Evolutionary conservation across 2,888 invertebrate species (phyloP).

Genomic region (Automeris io): DNA sequence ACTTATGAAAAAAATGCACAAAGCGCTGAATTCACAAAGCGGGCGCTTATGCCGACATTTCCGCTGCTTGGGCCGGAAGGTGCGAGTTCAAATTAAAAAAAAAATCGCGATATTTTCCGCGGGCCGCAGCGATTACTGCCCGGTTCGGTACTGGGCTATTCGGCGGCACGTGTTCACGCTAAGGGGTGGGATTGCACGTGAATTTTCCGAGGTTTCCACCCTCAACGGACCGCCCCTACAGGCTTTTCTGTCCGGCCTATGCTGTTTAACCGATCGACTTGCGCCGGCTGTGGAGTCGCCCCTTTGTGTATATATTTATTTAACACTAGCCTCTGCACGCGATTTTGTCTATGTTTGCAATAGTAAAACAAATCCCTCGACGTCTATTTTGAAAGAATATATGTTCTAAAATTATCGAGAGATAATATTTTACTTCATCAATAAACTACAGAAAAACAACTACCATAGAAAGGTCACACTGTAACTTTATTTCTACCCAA

Average conservation of each 20-base stretch:
- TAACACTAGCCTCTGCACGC: too few relatives aligned
- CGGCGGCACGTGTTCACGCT: slow-evolving; percentile 65
- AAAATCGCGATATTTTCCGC: slow-evolving; percentile 42
- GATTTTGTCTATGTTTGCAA: too few relatives aligned
- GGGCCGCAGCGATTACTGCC: slow-evolving; percentile 67
- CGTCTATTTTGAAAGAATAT: too few relatives aligned
- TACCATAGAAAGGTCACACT: too few relatives aligned
- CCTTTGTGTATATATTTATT: slow-evolving; percentile 9
- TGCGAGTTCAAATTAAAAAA: slow-evolving; percentile 11
- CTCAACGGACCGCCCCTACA: slow-evolving; percentile 76
- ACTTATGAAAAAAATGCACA: slow-evolving; percentile 41
- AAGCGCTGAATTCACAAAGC: slow-evolving; percentile 48
- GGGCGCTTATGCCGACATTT: slow-evolving; percentile 51
- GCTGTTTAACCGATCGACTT: slow-evolving; percentile 73
- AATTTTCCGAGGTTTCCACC: slow-evolving; percentile 77
- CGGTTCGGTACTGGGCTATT: slow-evolving; percentile 68
- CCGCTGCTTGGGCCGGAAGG: slow-evolving; percentile 36
- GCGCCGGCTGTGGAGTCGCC: slow-evolving; percentile 45
- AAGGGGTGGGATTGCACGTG: slow-evolving; percentile 72
- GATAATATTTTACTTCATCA: too few relatives aligned
- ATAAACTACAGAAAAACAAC: too few relatives aligned
- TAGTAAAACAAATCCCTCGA: too few relatives aligned
- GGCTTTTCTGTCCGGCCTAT: slow-evolving; percentile 78
- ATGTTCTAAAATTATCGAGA: too few relatives aligned
- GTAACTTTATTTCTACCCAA: too few relatives aligned